A percentile compares a stretch with the other conserved stretches of the same genome.
phyloP scores from a whole-genome alignment of 92 coral and sea anemone genomes.

The Palythoa grandis region DNA sequence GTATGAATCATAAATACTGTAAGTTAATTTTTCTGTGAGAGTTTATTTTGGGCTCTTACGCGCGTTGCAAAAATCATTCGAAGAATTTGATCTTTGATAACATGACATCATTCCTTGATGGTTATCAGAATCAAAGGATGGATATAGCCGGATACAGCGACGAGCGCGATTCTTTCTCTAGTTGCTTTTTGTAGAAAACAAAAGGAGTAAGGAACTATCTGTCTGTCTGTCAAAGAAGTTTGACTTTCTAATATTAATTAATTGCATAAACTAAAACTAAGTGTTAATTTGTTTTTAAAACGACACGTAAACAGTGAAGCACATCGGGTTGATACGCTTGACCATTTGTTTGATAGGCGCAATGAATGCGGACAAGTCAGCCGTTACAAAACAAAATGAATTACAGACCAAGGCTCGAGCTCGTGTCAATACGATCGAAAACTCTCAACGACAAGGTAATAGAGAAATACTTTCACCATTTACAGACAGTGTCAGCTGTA shows the following conservation, averaged over 20 bases:
- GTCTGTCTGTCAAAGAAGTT: neutral
- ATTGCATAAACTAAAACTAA: slow-evolving; percentile 23
- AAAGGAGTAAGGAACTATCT: neutral
- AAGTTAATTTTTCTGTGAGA: neutral
- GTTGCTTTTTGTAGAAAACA: neutral
- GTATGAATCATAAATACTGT: too few species aligned
- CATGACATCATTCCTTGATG: neutral
- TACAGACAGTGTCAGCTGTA: neutral
- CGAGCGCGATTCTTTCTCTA: neutral
- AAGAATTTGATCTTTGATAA: slow-evolving; percentile 27
- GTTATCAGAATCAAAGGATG: neutral
- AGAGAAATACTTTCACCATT: neutral
- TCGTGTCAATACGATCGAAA: neutral
- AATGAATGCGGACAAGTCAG: slow-evolving; percentile 27
- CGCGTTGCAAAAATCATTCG: neutral
- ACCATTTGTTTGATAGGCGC: neutral
- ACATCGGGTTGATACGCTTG: neutral
- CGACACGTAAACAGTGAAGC: slow-evolving; percentile 22
- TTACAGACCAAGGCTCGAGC: neutral
- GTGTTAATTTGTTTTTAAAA: slow-evolving; percentile 29
- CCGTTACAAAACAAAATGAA: neutral
- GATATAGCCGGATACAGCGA: neutral
- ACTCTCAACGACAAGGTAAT: neutral
- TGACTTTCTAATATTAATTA: neutral
- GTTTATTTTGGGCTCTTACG: slow-evolving; percentile 27